A percentile compares a stretch with the other conserved stretches of the same genome.
Conservation (phyloP, 2,113 vertebrate species). For the cattle (Bos taurus) region ARS-UCD2.0 NC_037336.1:33656001-33656500, state of each 20-base stretch:
- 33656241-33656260: background rate
- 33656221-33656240: background rate
- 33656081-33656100: background rate
- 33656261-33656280: background rate
- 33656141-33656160: background rate
- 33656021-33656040: background rate
- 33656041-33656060: background rate
- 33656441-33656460: background rate
- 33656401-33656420: background rate
- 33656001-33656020: background rate
- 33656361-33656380: background rate
- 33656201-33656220: background rate
- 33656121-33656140: background rate
- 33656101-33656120: background rate
- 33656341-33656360: background rate
- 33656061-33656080: background rate
- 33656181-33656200: background rate
- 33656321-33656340: background rate
- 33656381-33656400: background rate
- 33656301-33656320: background rate
- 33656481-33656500: background rate
- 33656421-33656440: conserved; percentile 18
- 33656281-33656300: background rate
- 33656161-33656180: background rate
- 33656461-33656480: background rate